Percentiles rank a stretch among this genome's conserved stretches.
These are phyloP conservation scores for Geophilus truncorum DNA, from an alignment of 2,888 invertebrate genomes.

Conservation along the genomic window DNA sequence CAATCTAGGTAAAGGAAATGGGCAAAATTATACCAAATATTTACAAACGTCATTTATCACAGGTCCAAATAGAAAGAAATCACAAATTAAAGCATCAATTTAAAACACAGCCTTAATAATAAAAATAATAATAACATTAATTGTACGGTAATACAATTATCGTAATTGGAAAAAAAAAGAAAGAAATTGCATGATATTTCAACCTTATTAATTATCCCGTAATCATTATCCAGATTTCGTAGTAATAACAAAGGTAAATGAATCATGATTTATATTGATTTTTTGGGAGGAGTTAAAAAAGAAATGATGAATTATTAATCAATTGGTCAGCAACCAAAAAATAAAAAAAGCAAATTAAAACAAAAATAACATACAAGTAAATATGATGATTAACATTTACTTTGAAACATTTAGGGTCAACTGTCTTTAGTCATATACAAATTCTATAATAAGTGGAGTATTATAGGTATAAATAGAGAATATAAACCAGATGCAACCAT, in stretches of 20 bases:
- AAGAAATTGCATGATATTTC: too few relatives aligned
- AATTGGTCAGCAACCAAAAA: background rate
- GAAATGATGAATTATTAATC: background rate
- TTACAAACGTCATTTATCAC: background rate
- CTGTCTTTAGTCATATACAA: conserved; percentile 8
- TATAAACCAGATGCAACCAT: background rate
- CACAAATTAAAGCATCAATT: conserved; percentile 1
- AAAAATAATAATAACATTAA: background rate
- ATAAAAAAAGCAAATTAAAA: background rate
- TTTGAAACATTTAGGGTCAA: background rate
- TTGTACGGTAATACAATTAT: background rate
- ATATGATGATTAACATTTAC: background rate
- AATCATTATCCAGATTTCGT: too few relatives aligned
- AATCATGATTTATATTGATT: background rate
- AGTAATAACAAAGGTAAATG: background rate
- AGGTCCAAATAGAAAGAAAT: background rate
- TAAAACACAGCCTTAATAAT: background rate
- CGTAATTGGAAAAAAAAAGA: background rate
- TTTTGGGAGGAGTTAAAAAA: background rate
- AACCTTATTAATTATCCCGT: too few relatives aligned
- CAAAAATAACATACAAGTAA: background rate
- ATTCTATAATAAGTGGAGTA: background rate
- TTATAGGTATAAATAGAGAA: conserved; percentile 5
- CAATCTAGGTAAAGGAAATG: background rate
- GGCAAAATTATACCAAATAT: background rate